A percentile compares a stretch with the other conserved stretches of the same genome.
Conservation (phyloP, 2,113 vertebrate species). For the Hypanus sabinus region DNA sequence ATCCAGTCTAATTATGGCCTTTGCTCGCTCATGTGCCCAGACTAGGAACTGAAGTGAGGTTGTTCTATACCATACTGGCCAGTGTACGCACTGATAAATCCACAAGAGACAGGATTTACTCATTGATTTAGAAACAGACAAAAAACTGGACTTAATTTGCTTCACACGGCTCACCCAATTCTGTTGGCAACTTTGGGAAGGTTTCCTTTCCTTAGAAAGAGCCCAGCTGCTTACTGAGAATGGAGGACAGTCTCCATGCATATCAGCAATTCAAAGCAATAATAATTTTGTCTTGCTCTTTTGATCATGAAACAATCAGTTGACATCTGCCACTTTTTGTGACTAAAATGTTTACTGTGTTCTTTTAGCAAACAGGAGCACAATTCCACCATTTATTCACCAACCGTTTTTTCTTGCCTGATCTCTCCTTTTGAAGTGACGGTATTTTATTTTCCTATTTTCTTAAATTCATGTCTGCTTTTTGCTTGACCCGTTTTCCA, state of each 20-base stretch:
- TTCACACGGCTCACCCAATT: not conserved
- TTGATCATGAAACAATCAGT: not conserved
- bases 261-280: not conserved
- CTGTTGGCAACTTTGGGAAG: not conserved
- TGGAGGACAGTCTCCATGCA: not conserved
- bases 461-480: not conserved
- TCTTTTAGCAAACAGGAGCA: not conserved
- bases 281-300: not conserved
- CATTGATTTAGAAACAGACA: not conserved
- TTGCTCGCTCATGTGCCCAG: not conserved
- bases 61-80: not conserved
- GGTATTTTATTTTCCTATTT: not conserved
- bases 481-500: not conserved
- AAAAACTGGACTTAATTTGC: not conserved
- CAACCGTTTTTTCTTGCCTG: not conserved
- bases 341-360: not conserved
- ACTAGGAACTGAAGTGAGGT: not conserved
- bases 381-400: not conserved
- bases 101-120: not conserved
- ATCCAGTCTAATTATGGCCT: not conserved
- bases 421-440: not conserved
- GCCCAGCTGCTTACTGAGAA: not conserved
- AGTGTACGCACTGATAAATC: not conserved
- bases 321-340: not conserved
- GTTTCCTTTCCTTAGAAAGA: not conserved